Percentiles rank a stretch among this genome's conserved stretches.
Conservation (phyloP, 2,888 invertebrate species). For the Andrena trimmerana region DNA sequence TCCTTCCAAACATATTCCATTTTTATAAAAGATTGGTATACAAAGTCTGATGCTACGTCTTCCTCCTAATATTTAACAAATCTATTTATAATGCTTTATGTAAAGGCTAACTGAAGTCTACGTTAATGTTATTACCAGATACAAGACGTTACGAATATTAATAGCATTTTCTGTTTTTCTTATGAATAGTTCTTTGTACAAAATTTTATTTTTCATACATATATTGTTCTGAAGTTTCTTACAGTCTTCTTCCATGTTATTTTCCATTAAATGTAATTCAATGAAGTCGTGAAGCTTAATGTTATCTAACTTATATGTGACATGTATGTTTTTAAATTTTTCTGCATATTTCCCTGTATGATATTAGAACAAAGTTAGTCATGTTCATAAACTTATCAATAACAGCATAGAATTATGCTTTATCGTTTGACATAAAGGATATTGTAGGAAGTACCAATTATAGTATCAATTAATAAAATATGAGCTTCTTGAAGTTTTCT, state of each 20-base stretch:
- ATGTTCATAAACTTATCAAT: background rate
- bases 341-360: slow-evolving; percentile 87
- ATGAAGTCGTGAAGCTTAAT: slow-evolving; percentile 85
- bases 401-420: background rate
- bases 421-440: background rate
- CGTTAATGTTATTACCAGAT: slow-evolving; percentile 72
- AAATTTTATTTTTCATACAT: slow-evolving; percentile 86
- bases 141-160: slow-evolving; percentile 74
- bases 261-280: slow-evolving; percentile 86
- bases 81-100: background rate
- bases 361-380: slow-evolving; percentile 5
- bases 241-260: slow-evolving; percentile 86
- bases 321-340: slow-evolving; percentile 87
- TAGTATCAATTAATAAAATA: slow-evolving; percentile 89
- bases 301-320: slow-evolving; percentile 87
- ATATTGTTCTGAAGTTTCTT: slow-evolving; percentile 87
- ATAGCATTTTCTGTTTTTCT: slow-evolving; percentile 77
- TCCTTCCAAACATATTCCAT: slow-evolving; percentile 77
- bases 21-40: slow-evolving; percentile 70
- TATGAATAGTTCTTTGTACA: slow-evolving; percentile 71
- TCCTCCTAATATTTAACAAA: slow-evolving; percentile 71
- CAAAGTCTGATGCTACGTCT: slow-evolving; percentile 73
- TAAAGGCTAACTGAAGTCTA: background rate
- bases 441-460: slow-evolving; percentile 86
- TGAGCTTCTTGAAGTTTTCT: slow-evolving; percentile 90